Evolutionary conservation across 2,113 vertebrate genomes (phyloP).

Genomic region (Rhinoptilus africanus): DNA sequence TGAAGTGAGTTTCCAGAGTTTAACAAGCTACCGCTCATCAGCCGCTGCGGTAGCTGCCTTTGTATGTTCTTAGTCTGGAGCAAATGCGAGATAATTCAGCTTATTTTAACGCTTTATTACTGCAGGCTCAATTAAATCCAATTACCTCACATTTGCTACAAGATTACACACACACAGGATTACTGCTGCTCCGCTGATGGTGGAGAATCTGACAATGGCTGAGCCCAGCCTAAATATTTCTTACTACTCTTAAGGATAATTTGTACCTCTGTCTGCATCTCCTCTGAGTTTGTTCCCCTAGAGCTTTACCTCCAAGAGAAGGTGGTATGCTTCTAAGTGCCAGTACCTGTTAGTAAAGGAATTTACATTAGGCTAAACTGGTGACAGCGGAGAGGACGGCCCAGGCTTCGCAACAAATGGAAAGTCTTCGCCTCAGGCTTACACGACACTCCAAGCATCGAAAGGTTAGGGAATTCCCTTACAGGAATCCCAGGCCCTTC

Average conservation of each 20-base stretch:
- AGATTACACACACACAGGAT: background rate
- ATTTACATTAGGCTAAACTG: background rate
- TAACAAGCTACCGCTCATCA: background rate
- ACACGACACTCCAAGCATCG: background rate
- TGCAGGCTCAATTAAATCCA: constrained; percentile 40
- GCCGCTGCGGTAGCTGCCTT: background rate
- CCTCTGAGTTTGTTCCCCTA: background rate
- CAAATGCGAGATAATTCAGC: constrained; percentile 26
- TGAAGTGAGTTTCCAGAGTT: background rate
- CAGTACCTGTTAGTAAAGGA: background rate
- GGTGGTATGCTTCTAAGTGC: background rate
- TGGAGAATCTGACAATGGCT: background rate
- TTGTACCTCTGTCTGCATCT: background rate
- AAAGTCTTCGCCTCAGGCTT: background rate
- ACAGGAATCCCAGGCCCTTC: background rate
- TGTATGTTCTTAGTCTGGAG: background rate
- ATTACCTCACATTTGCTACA: constrained; percentile 21
- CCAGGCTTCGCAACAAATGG: background rate
- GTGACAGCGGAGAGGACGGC: background rate
- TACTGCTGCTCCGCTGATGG: background rate
- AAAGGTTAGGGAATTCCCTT: background rate
- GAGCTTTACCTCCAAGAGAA: background rate
- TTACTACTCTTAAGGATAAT: background rate
- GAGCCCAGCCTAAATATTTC: background rate
- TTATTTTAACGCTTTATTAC: constrained; percentile 22